phyloP scores from a whole-genome alignment of 2,797 vertebrate genomes.

The Tinamus major region DNA sequence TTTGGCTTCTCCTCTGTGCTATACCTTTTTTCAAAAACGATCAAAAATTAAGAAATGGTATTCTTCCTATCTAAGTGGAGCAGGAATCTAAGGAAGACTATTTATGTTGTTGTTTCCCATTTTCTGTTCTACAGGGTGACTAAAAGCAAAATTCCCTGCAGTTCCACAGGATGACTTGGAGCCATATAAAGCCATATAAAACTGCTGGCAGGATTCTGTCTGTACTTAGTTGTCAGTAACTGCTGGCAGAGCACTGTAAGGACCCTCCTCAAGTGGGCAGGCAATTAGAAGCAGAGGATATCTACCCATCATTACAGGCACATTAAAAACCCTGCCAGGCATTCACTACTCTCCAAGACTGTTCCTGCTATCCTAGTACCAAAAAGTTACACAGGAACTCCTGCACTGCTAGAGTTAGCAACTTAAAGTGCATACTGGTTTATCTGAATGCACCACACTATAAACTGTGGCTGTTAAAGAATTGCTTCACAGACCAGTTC shows the following conservation, averaged over 20 bases:
- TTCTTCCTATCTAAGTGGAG: neutral
- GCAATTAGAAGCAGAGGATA: neutral
- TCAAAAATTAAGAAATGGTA: neutral
- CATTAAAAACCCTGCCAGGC: neutral
- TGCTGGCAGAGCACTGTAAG: neutral
- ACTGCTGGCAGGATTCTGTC: neutral
- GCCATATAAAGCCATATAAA: neutral
- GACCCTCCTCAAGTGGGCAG: neutral
- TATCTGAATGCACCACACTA: neutral
- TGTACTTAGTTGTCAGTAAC: neutral
- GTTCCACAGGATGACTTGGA: neutral
- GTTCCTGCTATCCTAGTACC: neutral
- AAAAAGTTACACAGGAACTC: neutral
- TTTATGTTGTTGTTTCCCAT: neutral
- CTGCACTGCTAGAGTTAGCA: neutral
- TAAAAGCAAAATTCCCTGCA: neutral
- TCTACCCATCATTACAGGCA: neutral
- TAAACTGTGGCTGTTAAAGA: neutral
- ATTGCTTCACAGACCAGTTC: neutral
- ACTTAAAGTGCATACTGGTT: neutral
- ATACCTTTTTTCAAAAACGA: neutral
- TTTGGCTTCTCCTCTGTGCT: neutral
- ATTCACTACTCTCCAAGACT: neutral
- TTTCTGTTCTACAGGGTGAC: neutral
- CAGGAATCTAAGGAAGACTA: neutral